Conservation (phyloP, 1,140 invertebrate genomes). For the Aphaenogaster ashmeadi region DNA sequence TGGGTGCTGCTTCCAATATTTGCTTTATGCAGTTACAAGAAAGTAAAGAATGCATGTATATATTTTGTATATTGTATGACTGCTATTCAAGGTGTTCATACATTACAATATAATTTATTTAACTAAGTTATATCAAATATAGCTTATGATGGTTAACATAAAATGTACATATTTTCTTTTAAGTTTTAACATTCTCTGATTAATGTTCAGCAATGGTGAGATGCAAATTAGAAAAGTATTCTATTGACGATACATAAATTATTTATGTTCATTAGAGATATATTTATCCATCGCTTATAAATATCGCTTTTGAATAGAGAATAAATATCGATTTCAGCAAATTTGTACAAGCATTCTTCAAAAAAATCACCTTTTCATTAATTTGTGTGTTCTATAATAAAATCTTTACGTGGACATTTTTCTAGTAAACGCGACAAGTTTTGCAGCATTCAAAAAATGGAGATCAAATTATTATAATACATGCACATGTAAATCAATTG, state of each 20-base stretch:
- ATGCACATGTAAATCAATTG: slow-evolving; percentile 13
- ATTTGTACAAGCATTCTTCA: neutral
- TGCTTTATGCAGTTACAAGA: slow-evolving; percentile 19
- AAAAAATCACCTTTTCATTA: neutral
- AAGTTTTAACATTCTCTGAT: neutral
- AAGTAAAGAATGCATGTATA: slow-evolving; percentile 23
- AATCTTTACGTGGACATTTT: neutral
- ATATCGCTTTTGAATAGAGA: neutral
- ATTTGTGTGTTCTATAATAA: slow-evolving; percentile 18
- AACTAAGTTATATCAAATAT: neutral
- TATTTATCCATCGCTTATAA: slow-evolving; percentile 7
- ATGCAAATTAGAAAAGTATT: neutral
- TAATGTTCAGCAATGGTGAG: neutral
- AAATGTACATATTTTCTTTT: slow-evolving; percentile 36
- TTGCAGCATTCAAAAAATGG: neutral
- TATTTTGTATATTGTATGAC: slow-evolving; percentile 28
- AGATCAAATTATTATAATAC: neutral
- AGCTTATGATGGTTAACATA: neutral
- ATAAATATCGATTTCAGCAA: neutral
- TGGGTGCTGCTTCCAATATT: slow-evolving; percentile 49
- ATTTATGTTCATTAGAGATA: slow-evolving; percentile 13
- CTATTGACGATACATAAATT: neutral
- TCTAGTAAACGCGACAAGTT: neutral
- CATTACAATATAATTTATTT: slow-evolving; percentile 8
- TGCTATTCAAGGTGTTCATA: slow-evolving; percentile 23